Conservation (phyloP, 2,797 vertebrate species). For the Brachyalestes nurse region DNA sequence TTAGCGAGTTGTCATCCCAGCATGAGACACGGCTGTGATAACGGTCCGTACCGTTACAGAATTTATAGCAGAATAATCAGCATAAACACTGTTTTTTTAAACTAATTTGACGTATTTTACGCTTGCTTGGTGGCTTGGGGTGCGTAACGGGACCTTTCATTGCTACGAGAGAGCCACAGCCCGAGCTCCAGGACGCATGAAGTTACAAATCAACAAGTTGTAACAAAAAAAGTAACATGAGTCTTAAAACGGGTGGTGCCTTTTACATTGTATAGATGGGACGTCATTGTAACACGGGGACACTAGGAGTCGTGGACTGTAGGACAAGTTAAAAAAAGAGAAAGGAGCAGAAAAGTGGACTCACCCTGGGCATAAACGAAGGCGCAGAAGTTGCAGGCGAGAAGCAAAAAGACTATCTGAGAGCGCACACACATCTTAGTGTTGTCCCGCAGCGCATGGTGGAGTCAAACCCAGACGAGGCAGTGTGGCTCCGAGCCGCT, state of each 20-base stretch:
- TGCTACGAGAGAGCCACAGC: not conserved
- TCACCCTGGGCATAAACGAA: conserved; percentile 79
- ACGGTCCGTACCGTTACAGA: conserved; percentile 14
- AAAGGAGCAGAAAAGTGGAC: conserved; percentile 53
- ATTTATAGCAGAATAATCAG: not conserved
- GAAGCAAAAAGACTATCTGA: conserved; percentile 74
- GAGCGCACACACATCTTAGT: conserved; percentile 82
- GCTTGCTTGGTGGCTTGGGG: not conserved
- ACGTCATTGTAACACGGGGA: not conserved
- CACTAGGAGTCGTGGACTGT: not conserved
- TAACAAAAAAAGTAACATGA: conserved; percentile 12
- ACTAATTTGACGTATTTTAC: not conserved
- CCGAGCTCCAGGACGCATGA: conserved; percentile 26
- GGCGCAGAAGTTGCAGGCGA: conserved; percentile 72
- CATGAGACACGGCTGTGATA: conserved; percentile 22
- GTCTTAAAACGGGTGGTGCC: too few relatives aligned
- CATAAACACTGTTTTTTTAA: not conserved
- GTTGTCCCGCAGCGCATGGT: conserved; percentile 80
- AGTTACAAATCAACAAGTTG: conserved; percentile 53
- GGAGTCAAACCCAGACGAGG: conserved; percentile 72
- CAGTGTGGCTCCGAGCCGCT: conserved; percentile 65
- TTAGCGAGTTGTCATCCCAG: conserved; percentile 12
- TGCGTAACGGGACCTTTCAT: not conserved
- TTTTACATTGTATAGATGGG: too few relatives aligned
- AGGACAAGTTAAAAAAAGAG: not conserved